phyloP scores from a whole-genome alignment of 2,888 invertebrate genomes.

The Drosophila prolongata region DNA sequence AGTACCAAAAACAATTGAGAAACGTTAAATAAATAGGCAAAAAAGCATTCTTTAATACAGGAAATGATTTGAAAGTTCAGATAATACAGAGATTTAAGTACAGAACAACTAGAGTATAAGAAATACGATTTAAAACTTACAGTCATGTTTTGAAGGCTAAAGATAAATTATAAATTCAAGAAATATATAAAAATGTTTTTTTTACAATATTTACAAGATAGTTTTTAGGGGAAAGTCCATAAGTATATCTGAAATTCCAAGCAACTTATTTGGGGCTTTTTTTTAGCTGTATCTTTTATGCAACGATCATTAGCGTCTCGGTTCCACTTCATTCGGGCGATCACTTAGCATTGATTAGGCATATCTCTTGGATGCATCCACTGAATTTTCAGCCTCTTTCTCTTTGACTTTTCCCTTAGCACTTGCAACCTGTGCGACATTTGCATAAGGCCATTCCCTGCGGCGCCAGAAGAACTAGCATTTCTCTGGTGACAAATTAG shows the following conservation, averaged over 20 bases:
- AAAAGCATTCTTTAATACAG: too few species aligned
- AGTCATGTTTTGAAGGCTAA: too few species aligned
- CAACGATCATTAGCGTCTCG: conserved; percentile 15
- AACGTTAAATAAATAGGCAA: too few species aligned
- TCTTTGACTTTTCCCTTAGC: conserved; percentile 31
- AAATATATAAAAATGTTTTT: too few species aligned
- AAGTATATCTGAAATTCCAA: background rate
- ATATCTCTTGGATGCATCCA: conserved; percentile 13
- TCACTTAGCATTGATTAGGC: conserved; percentile 38
- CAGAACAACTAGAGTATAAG: too few species aligned
- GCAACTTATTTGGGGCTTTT: background rate
- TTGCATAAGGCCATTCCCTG: conserved; percentile 3
- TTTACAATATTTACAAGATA: background rate
- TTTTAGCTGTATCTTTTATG: conserved; percentile 9
- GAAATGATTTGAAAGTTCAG: too few species aligned
- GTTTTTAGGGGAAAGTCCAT: too few species aligned
- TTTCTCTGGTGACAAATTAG: conserved; percentile 23
- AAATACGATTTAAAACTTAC: too few species aligned
- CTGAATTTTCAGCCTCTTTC: conserved; percentile 17
- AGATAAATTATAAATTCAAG: too few species aligned
- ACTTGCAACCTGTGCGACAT: conserved; percentile 11
- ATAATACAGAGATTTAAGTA: too few species aligned
- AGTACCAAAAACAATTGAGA: too few species aligned
- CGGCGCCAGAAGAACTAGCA: background rate
- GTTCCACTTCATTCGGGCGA: conserved; percentile 7